Conservation (phyloP, 2,888 invertebrate species). For the Synanthedon vespiformis region DNA sequence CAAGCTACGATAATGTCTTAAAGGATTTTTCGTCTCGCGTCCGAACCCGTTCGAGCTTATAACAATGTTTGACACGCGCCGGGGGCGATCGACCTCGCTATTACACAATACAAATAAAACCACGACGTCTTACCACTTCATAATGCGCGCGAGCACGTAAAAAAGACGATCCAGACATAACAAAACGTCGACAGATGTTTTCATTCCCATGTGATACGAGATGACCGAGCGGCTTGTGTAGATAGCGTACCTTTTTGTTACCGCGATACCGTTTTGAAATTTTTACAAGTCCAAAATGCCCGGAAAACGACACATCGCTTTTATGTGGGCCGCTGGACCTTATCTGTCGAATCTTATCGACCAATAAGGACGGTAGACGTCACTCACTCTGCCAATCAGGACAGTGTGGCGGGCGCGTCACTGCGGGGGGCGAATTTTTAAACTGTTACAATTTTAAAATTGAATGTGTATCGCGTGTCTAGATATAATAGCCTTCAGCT, state of each 20-base stretch:
- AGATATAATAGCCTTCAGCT: slow-evolving; percentile 32
- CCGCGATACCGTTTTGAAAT: slow-evolving; percentile 52
- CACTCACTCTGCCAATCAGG: slow-evolving; percentile 66
- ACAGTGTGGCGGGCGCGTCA: slow-evolving; percentile 38
- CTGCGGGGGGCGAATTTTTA: slow-evolving; percentile 57
- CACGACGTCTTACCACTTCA: slow-evolving; percentile 30
- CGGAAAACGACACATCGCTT: slow-evolving; percentile 55
- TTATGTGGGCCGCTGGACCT: slow-evolving; percentile 55
- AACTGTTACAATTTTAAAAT: slow-evolving; percentile 47
- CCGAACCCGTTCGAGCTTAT: slow-evolving; percentile 25
- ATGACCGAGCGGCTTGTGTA: slow-evolving; percentile 22
- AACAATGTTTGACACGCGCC: slow-evolving; percentile 36
- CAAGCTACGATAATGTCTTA: slow-evolving; percentile 23
- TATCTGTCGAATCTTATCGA: slow-evolving; percentile 68
- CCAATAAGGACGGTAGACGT: slow-evolving; percentile 67
- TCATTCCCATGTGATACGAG: slow-evolving; percentile 57
- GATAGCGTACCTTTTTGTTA: slow-evolving; percentile 44
- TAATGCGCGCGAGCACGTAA: slow-evolving; percentile 35
- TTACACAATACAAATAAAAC: slow-evolving; percentile 45
- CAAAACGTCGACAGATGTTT: slow-evolving; percentile 61
- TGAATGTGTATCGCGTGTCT: slow-evolving; percentile 44
- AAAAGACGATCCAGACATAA: slow-evolving; percentile 28
- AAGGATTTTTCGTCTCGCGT: slow-evolving; percentile 19
- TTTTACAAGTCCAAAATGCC: slow-evolving; percentile 53
- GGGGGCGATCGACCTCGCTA: slow-evolving; percentile 39